Percentiles rank a stretch among this genome's conserved stretches.
Conservation (phyloP, 2,888 invertebrate genomes). For the Mythimna lalbum region DNA sequence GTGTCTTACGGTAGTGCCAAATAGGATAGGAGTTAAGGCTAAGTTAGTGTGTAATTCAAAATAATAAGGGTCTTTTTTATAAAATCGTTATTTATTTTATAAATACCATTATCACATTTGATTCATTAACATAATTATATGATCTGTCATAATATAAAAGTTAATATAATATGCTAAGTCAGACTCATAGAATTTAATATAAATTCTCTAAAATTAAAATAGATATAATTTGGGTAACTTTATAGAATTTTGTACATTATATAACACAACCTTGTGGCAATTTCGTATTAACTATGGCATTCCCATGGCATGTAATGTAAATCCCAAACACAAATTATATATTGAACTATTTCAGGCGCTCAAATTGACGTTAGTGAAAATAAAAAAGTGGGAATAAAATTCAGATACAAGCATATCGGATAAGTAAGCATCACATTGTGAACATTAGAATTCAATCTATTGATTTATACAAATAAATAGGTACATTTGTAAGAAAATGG, state of each 20-base stretch:
- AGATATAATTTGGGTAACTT: constrained; percentile 87
- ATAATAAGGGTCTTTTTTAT: constrained; percentile 54
- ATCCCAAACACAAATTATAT: constrained; percentile 58
- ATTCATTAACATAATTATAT: constrained; percentile 79
- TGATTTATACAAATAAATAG: constrained; percentile 43
- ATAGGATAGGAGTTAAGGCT: not conserved
- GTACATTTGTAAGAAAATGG: constrained; percentile 70
- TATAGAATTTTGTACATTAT: constrained; percentile 84
- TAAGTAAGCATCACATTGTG: constrained; percentile 41
- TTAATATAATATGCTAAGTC: constrained; percentile 83
- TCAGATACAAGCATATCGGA: constrained; percentile 22
- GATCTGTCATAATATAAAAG: constrained; percentile 83
- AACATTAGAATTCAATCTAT: constrained; percentile 27
- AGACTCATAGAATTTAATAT: constrained; percentile 89
- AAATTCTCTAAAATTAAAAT: constrained; percentile 82
- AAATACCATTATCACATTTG: constrained; percentile 89
- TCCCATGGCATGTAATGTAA: constrained; percentile 69
- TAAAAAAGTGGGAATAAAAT: constrained; percentile 23
- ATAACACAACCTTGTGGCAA: constrained; percentile 89
- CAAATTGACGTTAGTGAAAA: constrained; percentile 36
- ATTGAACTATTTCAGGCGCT: constrained; percentile 73
- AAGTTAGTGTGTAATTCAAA: constrained; percentile 34
- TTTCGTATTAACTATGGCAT: constrained; percentile 83
- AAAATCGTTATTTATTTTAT: constrained; percentile 74
- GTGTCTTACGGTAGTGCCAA: too few species aligned